Base-by-base conservation (phyloP, 2,888 invertebrate genomes). In the Philereme transversata region DNA sequence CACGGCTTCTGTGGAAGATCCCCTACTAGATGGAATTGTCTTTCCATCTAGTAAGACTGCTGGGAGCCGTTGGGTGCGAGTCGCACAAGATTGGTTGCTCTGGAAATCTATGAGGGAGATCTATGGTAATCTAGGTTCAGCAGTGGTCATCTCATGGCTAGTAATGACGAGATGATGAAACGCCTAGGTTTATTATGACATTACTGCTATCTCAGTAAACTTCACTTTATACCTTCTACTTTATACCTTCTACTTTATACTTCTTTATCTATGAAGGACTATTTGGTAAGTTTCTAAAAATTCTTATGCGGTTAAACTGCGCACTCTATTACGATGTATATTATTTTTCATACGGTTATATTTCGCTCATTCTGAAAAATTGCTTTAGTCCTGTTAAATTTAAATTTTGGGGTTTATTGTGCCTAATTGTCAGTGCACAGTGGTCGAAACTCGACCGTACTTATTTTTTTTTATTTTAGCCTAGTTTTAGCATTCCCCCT, bases 241-340 rank as follows among this genome's bases (percentile, higher is more conserved):
- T n/a, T n/a, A n/a, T n/a, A n/a, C n/a, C n/a, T n/a, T n/a, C n/a
- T n/a, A 56, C 51, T 22, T 22, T 22, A 22, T 22, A 22, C 1
- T 3, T 22, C 44, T 55, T 8, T 61, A 60, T 70, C 64, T 64
- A 60, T 68, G 67, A 53, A 60, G 60, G 64, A 68, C 64, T 60
- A 67, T 58, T 76, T 77, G 75, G 74, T 73, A 54, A 60, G 56
- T 52, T 68, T 75, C 74, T 73, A 75, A 74, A 73, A 68, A 66
- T 64, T 66, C 60, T 70, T 69, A 59, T 72, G 62, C 64, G 62
- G 61, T 64, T 66, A 62, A 63, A 64, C 60, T 64, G 60, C 68
- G 38, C 46, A 58, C 51, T 63, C 61, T 67, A 66, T 64, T 65
- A 69, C 61, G 50, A 65, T 64, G 59, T 60, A 60, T 60, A 68